phyloP scores from a whole-genome alignment of 2,113 vertebrate species.

The Coregonus clupeaformis region DNA sequence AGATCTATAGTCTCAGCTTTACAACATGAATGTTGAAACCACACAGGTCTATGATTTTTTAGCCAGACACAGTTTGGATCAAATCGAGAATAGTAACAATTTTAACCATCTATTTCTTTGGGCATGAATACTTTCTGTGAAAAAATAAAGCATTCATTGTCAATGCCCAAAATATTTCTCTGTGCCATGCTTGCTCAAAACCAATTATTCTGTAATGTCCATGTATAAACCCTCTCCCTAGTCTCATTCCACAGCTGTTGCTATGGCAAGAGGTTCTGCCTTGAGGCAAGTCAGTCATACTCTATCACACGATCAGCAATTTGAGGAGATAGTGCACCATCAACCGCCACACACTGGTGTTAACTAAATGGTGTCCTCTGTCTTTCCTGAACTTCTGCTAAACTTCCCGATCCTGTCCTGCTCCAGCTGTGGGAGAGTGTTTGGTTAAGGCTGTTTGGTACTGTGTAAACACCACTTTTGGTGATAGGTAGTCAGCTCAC shows the following conservation, averaged over 20 bases:
- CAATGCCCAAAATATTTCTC: background rate
- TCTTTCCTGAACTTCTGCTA: background rate
- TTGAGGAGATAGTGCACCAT: background rate
- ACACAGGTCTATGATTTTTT: background rate
- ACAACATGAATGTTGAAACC: background rate
- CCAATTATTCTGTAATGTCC: background rate
- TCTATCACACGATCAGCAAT: background rate
- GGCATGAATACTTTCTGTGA: background rate
- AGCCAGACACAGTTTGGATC: background rate
- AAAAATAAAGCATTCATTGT: background rate
- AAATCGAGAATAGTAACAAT: background rate
- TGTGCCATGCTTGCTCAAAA: slow-evolving; percentile 2
- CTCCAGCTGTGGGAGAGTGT: background rate
- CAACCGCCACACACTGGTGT: background rate
- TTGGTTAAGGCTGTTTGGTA: background rate
- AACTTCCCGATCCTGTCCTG: background rate
- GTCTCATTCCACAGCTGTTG: background rate
- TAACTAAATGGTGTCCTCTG: background rate
- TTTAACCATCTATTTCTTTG: background rate
- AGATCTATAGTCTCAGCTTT: too few species aligned
- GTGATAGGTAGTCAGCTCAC: background rate
- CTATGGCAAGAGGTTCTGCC: background rate
- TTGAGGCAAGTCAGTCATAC: background rate
- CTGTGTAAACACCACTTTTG: background rate
- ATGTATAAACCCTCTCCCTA: background rate